Evolutionary conservation across 2,888 invertebrate genomes (phyloP), one percentile per base, ranked within the genome.

Genomic region (Metalampra italica): DNA sequence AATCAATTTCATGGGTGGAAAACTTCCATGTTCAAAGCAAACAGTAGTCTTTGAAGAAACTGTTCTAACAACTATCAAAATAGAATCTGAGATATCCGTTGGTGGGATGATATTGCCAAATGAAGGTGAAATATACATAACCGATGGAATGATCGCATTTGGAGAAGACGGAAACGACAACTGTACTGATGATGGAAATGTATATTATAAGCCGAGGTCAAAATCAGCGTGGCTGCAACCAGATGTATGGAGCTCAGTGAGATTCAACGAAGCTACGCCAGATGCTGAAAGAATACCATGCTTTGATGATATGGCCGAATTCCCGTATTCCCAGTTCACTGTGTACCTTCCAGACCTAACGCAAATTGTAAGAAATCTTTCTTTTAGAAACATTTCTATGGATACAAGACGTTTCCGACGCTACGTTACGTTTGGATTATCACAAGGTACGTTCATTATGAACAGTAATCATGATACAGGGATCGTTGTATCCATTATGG

Each of bases 241-340:
- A 0, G 78, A 78, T 41, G 84, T 79, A 11, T 91, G 91, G 91
- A 73, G 66, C 12, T 83, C 82, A 0, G 54, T 75, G 1, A 75
- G 63, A 41, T 82, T 83, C 44, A 90, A 82, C 50, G 73, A 79
- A 52, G 91, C 91, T 0, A 82, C 90, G 5, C 91, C 91, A 0
- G 87, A 91, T 56, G 68, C 81, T 0, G 90, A 91, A 52, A 76
- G 83, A 54, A 56, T 90, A 1, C 91, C 91, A 0, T 91, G 91
- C 52, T 73, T 62, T 14, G 75, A 86, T 41, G 91, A 91, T 52
- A 59, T 68, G 7, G 90, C 88, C 0, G 65, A 73, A 29, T 87
- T 90, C 50, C 82, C 88, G 0, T 34, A 37, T 22, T 8, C 62
- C 75, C 34, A 56, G 71, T 82, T 78, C 14, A 71, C 74, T 0